Evolutionary conservation across 37 sponge, comb jelly and placozoan genomes (phyloP).

Genomic region (Axinella damicornis): DNA sequence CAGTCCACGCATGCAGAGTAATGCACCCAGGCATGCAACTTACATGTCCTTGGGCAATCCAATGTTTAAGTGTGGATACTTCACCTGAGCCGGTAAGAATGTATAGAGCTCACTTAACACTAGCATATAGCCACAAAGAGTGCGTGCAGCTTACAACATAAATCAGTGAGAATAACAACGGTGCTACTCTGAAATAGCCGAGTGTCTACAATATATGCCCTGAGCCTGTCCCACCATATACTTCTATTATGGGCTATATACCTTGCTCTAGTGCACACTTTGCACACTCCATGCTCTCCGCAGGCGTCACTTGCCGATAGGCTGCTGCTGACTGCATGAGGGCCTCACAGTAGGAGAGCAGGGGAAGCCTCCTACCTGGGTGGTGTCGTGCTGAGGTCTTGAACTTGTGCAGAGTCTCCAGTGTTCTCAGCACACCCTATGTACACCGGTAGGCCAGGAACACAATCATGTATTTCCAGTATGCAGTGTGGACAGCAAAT

Average conservation of each 20-base stretch:
- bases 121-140: too few relatives aligned
- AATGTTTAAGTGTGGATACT: conserved; percentile 6
- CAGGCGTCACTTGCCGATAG: conserved; percentile 5
- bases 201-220: too few relatives aligned
- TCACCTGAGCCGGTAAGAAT: not conserved
- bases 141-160: too few relatives aligned
- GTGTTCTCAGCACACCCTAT: conserved; percentile 52
- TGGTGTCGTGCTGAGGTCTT: not conserved
- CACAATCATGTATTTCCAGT: too few relatives aligned
- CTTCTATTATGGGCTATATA: not conserved
- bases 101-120: too few relatives aligned
- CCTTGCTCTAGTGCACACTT: conserved; percentile 32
- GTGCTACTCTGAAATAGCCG: too few relatives aligned
- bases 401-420: conserved; percentile 39
- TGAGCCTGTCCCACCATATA: not conserved
- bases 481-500: too few relatives aligned
- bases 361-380: conserved; percentile 18
- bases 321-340: conserved; percentile 36
- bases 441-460: too few relatives aligned
- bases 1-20: not conserved
- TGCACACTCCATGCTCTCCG: conserved; percentile 41
- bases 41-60: conserved; percentile 43
- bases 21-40: not conserved
- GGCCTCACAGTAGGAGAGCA: conserved; percentile 36
- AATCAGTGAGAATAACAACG: too few relatives aligned